Base-by-base conservation (phyloP, 2,888 invertebrate genomes). In the Gisinianus flammeolus region DNA sequence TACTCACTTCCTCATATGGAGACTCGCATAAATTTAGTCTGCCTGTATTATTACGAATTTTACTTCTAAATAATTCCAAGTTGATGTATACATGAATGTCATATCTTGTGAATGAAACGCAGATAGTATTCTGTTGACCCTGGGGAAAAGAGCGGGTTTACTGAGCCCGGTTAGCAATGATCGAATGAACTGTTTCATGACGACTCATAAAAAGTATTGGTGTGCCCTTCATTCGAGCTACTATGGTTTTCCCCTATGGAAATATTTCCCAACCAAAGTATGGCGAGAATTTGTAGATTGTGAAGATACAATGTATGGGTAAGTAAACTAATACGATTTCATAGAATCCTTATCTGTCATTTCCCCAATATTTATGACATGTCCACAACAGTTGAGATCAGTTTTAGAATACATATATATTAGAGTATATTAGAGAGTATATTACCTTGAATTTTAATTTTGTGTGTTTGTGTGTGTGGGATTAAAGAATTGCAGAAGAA, bases 241-340 rank as follows among this genome's bases (percentile, higher is more conserved):
- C 77, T 95, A 92, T 86, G 94, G 94, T 0, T 89, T 93, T 54
- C 94, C 94, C 0, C 87, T 93, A 76, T 95, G 94, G 94, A 94
- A 94, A 87, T 90, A 93, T 80, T 90, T 92, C 22, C 91, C 92
- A 0, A 94, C 94, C 0, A 88, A 89, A 69, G 90, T 93, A 0
- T 95, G 94, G 86, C 90, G 30, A 74, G 90, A 91, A 4, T 91
- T 94, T 81, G 90, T 90, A 19, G 87, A 89, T 80, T 92, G 62
- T 87, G 95, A 95, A 87, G 93, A 94, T 85, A 90, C 90, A 76
- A 93, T 95, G 86, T 94, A 95, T 86, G 91, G 91, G 93, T 93
- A 89, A 90, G 91, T 85, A 35, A 33, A 0, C n/a, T 64, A 24
- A 19, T 16, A 22, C 31, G 3, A 62, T 67, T 28, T 66, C 66